phyloP scores from a whole-genome alignment of 2,113 vertebrate species.

The Phocoena sinus region DNA sequence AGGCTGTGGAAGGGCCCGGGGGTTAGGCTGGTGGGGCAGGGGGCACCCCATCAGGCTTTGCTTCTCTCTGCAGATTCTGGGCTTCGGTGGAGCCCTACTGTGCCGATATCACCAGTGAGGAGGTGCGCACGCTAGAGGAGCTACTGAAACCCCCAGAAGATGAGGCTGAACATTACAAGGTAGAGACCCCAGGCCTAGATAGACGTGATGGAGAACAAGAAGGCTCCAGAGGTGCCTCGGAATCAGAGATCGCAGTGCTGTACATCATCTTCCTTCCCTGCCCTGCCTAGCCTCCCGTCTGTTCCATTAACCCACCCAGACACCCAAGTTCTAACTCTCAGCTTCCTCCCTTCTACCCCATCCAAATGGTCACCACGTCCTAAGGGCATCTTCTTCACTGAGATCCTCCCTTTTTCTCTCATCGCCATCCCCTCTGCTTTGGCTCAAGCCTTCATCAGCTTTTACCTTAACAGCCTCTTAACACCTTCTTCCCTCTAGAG shows the following conservation, averaged over 20 bases:
- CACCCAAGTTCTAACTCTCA: neutral
- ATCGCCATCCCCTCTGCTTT: neutral
- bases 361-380: neutral
- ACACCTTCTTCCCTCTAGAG: neutral
- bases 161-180: slow-evolving; percentile 97
- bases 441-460: neutral
- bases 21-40: neutral
- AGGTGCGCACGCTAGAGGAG: slow-evolving; percentile 93
- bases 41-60: neutral
- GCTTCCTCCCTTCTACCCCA: neutral
- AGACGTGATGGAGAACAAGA: neutral
- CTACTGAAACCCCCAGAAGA: slow-evolving; percentile 95
- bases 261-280: rapidly evolving
- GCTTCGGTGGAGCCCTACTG: slow-evolving; percentile 97
- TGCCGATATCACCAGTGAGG: slow-evolving; percentile 96
- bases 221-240: neutral
- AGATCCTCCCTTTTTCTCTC: neutral
- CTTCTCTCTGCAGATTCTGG: slow-evolving; percentile 89
- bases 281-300: neutral
- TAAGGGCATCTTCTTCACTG: neutral
- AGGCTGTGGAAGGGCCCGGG: neutral
- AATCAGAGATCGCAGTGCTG: neutral
- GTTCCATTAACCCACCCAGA: neutral
- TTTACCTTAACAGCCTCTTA: neutral
- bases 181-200: slow-evolving; percentile 46